phyloP scores from a whole-genome alignment of 2,113 vertebrate species.

The Sylvilagus bachmani region DNA sequence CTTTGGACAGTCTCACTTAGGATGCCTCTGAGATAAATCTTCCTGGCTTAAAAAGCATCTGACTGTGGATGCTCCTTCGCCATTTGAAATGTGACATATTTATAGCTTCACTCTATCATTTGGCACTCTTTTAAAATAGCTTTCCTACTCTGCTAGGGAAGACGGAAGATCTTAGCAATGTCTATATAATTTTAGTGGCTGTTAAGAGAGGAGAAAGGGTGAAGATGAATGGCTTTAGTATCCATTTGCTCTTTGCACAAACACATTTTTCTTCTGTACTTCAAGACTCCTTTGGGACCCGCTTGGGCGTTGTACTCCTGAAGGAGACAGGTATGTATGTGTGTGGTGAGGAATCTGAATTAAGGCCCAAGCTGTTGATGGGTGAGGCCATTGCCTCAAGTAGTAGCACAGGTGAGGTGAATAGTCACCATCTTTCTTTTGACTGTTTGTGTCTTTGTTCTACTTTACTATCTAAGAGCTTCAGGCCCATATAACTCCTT shows the following conservation, averaged over 20 bases:
- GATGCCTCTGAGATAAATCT: neutral
- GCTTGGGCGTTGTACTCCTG: neutral
- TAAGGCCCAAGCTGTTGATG: neutral
- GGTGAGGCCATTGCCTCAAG: neutral
- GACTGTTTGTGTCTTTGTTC: neutral
- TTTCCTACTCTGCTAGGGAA: neutral
- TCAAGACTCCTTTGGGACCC: neutral
- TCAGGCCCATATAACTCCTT: neutral
- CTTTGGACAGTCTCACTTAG: neutral
- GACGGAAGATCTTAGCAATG: neutral
- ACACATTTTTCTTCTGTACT: neutral
- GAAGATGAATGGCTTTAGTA: neutral
- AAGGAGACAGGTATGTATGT: neutral
- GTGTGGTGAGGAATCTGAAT: neutral
- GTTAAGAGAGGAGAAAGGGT: constrained; percentile 29
- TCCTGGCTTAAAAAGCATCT: neutral
- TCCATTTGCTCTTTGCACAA: neutral
- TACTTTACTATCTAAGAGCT: neutral
- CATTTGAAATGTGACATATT: constrained; percentile 40
- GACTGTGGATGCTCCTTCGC: neutral
- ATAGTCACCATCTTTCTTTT: neutral
- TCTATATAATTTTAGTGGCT: neutral
- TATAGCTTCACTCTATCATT: neutral
- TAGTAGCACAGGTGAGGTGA: neutral
- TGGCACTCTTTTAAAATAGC: neutral